Percentiles rank a stretch among this genome's conserved stretches.
Conservation (phyloP, 1,140 invertebrate species). For the Camponotus floridanus region DNA sequence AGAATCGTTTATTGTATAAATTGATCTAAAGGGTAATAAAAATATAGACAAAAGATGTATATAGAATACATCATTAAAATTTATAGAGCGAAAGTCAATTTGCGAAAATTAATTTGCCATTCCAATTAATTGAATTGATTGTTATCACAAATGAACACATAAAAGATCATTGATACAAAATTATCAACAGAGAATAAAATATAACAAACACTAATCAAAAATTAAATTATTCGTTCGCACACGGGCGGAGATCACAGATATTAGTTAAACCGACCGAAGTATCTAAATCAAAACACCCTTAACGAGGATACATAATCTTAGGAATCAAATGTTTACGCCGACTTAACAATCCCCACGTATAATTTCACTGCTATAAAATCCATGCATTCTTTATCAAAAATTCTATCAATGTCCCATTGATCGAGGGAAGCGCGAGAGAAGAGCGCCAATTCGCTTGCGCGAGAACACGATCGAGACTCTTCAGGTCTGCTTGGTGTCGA, state of each 20-base stretch:
- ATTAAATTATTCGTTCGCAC: not conserved
- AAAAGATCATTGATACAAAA: not conserved
- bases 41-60: too few species aligned
- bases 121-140: too few species aligned
- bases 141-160: too few species aligned
- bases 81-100: not conserved
- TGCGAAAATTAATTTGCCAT: too few species aligned
- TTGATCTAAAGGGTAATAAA: too few species aligned
- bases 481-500: constrained; percentile 74
- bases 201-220: too few species aligned
- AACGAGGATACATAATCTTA: not conserved
- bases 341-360: not conserved
- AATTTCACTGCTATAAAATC: not conserved
- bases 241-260: constrained; percentile 10
- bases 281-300: not conserved
- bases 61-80: constrained; percentile 15
- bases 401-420: not conserved
- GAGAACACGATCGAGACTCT: not conserved
- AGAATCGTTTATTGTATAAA: not conserved
- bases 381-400: not conserved
- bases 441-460: not conserved
- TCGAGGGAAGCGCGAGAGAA: not conserved
- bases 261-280: constrained; percentile 10
- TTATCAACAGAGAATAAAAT: not conserved
- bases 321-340: not conserved